phyloP scores from a whole-genome alignment of 2,888 invertebrate genomes.

The Lasioglossum vierecki region DNA sequence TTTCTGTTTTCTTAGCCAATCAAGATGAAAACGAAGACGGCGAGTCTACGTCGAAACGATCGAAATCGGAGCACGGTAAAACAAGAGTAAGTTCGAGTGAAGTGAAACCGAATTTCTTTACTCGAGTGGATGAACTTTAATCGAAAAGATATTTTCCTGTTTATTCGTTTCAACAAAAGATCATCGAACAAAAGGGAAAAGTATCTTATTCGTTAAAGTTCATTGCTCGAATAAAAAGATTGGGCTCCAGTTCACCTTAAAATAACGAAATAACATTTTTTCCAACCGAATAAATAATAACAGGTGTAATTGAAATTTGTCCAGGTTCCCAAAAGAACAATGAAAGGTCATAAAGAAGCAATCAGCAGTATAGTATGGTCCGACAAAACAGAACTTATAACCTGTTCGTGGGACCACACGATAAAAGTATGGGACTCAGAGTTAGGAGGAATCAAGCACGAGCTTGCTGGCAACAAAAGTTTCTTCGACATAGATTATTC shows the following conservation, averaged over 20 bases:
- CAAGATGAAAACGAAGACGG: slow-evolving; percentile 85
- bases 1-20: slow-evolving; percentile 63
- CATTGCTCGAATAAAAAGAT: no score
- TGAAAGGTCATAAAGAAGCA: slow-evolving; percentile 97
- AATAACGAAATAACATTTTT: no score
- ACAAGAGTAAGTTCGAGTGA: slow-evolving; percentile 85
- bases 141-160: no score
- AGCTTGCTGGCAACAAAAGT: slow-evolving; percentile 94
- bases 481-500: slow-evolving; percentile 95
- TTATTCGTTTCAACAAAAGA: no score
- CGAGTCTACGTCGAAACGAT: slow-evolving; percentile 87
- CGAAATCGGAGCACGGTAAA: slow-evolving; percentile 86
- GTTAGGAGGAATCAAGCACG: slow-evolving; percentile 92
- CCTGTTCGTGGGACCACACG: slow-evolving; percentile 98
- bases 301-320: neutral
- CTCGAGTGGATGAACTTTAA: no score
- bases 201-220: no score
- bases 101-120: no score
- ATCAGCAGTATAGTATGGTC: slow-evolving; percentile 95
- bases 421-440: slow-evolving; percentile 97
- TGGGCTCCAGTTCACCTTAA: no score
- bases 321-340: slow-evolving; percentile 93
- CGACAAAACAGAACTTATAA: slow-evolving; percentile 90
- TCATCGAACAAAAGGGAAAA: no score
- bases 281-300: neutral